These are phyloP conservation scores for Caenorhabditis brenneri DNA, from an alignment of 1,140 invertebrate genomes.

Conservation along the genomic window DNA sequence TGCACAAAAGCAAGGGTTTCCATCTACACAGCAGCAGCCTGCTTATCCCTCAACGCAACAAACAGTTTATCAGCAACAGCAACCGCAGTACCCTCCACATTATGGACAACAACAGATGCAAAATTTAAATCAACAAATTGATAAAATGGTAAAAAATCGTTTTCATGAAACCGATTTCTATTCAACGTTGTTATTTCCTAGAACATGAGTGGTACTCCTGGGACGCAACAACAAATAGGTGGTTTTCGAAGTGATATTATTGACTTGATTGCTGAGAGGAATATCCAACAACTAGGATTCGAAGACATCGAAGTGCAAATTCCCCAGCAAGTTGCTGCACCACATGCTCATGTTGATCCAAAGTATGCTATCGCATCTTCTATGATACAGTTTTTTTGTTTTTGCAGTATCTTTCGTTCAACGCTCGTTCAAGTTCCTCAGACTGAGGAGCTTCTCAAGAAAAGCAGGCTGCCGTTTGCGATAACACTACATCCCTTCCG, in stretches of 20 bases:
- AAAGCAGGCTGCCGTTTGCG: conserved; percentile 91
- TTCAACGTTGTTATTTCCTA: not conserved
- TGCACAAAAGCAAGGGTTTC: not conserved
- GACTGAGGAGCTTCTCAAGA: conserved; percentile 87
- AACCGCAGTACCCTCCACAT: no score
- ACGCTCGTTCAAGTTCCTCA: conserved; percentile 94
- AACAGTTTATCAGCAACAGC: not conserved
- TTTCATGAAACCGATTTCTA: not conserved
- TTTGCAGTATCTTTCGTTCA: conserved; percentile 84
- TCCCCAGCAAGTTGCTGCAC: conserved; percentile 43
- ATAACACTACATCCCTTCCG: conserved; percentile 98
- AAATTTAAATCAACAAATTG: conserved; percentile 31
- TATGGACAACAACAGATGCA: not conserved
- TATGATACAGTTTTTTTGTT: not conserved
- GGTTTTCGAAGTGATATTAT: conserved; percentile 15
- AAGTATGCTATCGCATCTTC: conserved; percentile 41
- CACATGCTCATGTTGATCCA: conserved; percentile 48
- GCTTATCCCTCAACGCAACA: not conserved
- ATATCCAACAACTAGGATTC: conserved; percentile 41
- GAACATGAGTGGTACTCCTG: not conserved
- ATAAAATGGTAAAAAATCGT: conserved; percentile 36
- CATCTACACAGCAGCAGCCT: not conserved
- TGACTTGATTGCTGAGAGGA: conserved; percentile 24
- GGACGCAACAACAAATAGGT: not conserved
- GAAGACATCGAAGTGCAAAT: conserved; percentile 45